A percentile compares a stretch with the other conserved stretches of the same genome.
Evolutionary conservation across 2,797 vertebrate species (phyloP).

Genomic region (Todus mexicanus): DNA sequence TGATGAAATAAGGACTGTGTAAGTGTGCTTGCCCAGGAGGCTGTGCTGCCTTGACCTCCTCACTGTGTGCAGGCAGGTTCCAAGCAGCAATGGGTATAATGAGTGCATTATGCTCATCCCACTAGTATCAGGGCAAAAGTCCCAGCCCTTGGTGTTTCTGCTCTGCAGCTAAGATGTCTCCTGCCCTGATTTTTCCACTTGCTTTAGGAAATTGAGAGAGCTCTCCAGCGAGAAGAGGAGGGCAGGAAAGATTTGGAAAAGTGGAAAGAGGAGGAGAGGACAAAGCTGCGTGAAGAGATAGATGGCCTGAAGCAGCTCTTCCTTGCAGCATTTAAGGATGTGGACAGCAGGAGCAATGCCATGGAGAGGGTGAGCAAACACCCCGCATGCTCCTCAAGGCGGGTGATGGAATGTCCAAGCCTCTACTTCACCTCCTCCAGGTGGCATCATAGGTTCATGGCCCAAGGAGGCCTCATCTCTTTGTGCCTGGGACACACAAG

Average conservation of each 20-base stretch:
- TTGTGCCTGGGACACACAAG: not conserved
- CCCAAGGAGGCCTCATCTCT: not conserved
- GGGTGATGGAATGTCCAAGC: not conserved
- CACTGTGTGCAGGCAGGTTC: not conserved
- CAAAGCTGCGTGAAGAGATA: slow-evolving; percentile 70
- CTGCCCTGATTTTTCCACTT: not conserved
- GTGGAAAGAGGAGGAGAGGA: slow-evolving; percentile 77
- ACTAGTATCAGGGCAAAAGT: not conserved
- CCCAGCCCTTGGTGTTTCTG: not conserved
- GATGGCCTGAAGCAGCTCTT: slow-evolving; percentile 69
- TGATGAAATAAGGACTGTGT: not conserved
- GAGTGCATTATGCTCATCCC: not conserved
- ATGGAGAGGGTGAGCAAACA: slow-evolving; percentile 69
- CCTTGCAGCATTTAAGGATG: slow-evolving; percentile 63
- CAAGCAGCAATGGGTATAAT: not conserved
- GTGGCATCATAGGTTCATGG: not conserved
- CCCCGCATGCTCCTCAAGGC: not conserved
- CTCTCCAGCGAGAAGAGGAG: slow-evolving; percentile 46
- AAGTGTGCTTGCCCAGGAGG: not conserved
- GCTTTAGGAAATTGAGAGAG: slow-evolving; percentile 64
- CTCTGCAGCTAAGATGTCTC: not conserved
- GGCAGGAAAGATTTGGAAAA: slow-evolving; percentile 64
- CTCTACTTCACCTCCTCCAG: not conserved
- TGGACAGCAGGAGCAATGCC: slow-evolving; percentile 65
- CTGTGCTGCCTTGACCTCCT: not conserved